Percentiles rank a stretch among this genome's conserved stretches.
Conservation (phyloP, 2,113 vertebrate species). For the Calyptomena viridis region DNA sequence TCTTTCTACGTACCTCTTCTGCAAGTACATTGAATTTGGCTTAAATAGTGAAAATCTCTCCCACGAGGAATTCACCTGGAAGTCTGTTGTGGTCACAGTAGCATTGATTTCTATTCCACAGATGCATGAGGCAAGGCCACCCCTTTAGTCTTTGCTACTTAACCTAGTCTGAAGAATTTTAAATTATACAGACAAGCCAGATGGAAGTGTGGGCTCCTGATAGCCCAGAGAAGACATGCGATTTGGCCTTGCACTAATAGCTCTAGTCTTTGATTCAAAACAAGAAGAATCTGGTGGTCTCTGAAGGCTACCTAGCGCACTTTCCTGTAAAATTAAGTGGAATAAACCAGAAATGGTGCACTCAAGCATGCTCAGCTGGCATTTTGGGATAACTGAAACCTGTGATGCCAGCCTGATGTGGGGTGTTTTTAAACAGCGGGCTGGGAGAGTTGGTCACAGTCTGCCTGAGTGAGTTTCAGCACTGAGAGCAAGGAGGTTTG, state of each 20-base stretch:
- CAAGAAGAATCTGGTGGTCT: background rate
- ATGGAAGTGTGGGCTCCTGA: background rate
- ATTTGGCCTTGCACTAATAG: background rate
- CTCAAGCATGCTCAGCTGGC: background rate
- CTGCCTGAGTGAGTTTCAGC: background rate
- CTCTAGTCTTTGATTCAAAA: background rate
- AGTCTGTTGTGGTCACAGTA: background rate
- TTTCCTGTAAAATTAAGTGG: background rate
- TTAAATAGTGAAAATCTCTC: background rate
- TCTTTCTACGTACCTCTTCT: background rate
- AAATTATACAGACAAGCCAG: background rate
- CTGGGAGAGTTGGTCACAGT: background rate
- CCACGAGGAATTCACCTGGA: background rate
- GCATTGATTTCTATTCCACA: background rate
- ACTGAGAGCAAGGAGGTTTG: accelerated
- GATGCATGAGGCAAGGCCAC: background rate
- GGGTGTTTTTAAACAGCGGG: accelerated
- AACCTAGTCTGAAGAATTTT: background rate
- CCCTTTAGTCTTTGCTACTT: background rate
- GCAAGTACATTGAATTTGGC: background rate
- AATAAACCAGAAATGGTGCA: background rate
- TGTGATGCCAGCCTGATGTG: background rate
- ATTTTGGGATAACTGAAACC: background rate
- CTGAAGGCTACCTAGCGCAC: background rate
- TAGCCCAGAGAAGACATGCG: background rate